Percentiles rank a stretch among this genome's conserved stretches.
These are phyloP conservation scores for Adela reaumurella DNA, from an alignment of 2,888 invertebrate genomes.

Conservation along the genomic window DNA sequence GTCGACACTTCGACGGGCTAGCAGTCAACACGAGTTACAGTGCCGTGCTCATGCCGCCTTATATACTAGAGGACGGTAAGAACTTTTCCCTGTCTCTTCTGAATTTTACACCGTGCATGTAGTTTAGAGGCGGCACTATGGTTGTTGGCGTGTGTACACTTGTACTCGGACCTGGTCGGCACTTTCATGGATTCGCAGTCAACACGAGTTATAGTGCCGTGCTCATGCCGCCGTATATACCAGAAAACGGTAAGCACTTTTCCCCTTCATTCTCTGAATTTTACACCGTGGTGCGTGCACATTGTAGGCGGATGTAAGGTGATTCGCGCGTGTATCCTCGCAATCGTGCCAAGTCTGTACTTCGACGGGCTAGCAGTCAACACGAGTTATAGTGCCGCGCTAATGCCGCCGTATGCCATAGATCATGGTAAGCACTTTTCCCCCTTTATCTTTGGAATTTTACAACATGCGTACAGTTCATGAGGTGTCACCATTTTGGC, in stretches of 20 bases:
- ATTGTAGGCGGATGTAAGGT: constrained; percentile 71
- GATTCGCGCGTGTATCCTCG: constrained; percentile 66
- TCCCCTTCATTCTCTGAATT: too few species aligned
- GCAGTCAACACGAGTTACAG: constrained; percentile 81
- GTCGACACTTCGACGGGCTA: constrained; percentile 82
- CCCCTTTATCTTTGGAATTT: too few species aligned
- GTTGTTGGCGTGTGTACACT: constrained; percentile 69
- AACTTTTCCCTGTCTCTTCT: too few species aligned
- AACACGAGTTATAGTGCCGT: constrained; percentile 84
- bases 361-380: constrained; percentile 59
- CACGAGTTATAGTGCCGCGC: constrained; percentile 79
- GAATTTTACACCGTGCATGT: constrained; percentile 75
- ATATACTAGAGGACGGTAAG: constrained; percentile 67
- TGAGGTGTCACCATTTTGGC: constrained; percentile 70
- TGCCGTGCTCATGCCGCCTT: constrained; percentile 84
- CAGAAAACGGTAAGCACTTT: too few species aligned
- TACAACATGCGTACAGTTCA: constrained; percentile 73
- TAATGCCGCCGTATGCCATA: constrained; percentile 78
- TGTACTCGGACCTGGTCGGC: constrained; percentile 70
- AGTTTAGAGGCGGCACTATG: constrained; percentile 70
- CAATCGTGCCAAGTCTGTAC: constrained; percentile 14
- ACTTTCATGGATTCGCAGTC: constrained; percentile 83
- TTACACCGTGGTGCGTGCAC: too few species aligned
- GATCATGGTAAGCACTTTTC: constrained; percentile 57
- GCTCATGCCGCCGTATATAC: constrained; percentile 69